Evolutionary conservation across 2,888 invertebrate species (phyloP).

Genomic region (Plusia festucae): DNA sequence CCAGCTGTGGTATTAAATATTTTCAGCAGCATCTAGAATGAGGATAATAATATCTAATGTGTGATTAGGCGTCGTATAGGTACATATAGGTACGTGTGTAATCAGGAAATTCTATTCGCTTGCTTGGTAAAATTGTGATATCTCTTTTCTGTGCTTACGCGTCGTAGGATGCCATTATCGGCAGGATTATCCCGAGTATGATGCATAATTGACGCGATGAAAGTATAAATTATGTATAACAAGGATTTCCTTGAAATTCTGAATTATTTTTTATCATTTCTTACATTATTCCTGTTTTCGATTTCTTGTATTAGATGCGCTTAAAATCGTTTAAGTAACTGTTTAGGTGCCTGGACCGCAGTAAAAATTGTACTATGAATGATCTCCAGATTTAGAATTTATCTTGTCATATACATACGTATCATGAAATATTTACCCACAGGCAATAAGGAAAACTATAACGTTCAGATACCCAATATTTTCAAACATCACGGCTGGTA

Average conservation of each 20-base stretch:
- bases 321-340: too few species aligned
- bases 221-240: constrained; percentile 3
- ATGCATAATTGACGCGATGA: constrained; percentile 3
- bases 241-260: not conserved
- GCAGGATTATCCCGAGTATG: not conserved
- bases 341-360: too few species aligned
- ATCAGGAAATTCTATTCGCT: not conserved
- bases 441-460: constrained; percentile 43
- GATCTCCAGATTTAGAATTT: too few species aligned
- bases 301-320: too few species aligned
- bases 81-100: not conserved
- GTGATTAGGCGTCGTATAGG: not conserved
- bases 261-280: not conserved
- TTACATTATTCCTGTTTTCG: not conserved
- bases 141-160: not conserved
- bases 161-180: constrained; percentile 3
- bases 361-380: not conserved
- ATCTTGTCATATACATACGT: too few species aligned
- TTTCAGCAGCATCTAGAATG: constrained; percentile 13
- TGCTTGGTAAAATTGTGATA: not conserved
- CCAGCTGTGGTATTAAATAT: constrained; percentile 26
- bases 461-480: constrained; percentile 29
- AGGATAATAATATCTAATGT: not conserved
- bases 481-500: constrained; percentile 35
- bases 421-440: constrained; percentile 30